Evolutionary conservation across 2,888 invertebrate genomes (phyloP), one percentile per base, ranked within the genome.

Genomic region (Eupithecia dodoneata): DNA sequence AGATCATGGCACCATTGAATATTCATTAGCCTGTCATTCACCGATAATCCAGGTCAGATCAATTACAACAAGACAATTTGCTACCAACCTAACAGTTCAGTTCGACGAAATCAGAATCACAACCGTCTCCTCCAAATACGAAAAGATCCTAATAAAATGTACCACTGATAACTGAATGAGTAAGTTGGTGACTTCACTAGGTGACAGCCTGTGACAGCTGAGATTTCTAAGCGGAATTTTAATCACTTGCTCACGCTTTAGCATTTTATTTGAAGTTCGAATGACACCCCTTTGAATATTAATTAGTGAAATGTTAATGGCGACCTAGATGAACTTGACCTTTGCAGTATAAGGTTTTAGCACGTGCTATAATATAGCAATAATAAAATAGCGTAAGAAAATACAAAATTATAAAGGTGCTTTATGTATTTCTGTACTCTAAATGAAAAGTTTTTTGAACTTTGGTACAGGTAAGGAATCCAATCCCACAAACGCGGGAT

Each of bases 41-140:
- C 72, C 71, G 74, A 71, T 75, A 75, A 75, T 71, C 71, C 76
- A 69, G 77, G 72, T 80, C 78, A 75, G 78, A 80, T 80, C 80
- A 74, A 73, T 79, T 76, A 76, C 71, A 70, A 73, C 55, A 71
- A 63, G 63, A 47, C 63, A 63, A 74, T 15, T 59, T n/a, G 42
- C 47, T 44, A 44, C 12, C 44, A 18, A 42, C 10, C 10, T 9
- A 69, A 45, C 67, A 30, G 63, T 63, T 63, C 63, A 45, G 67
- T 44, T 69, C n/a, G 10, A 69, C 18, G 66, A 69, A 45, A 69
- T 18, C 10, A n/a, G 3, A 67, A 9, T 42, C 42, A 66, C 5
- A 42, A 59, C 18, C 59, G 59, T 59, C 59, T 18, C 18, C 10
- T 59, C 18, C 4, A 63, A 63, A 63, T 63, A 30, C 63, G 4